Percentiles rank a stretch among this genome's conserved stretches.
Conservation (phyloP, 2,888 invertebrate genomes). For the Acleris cristana region DNA sequence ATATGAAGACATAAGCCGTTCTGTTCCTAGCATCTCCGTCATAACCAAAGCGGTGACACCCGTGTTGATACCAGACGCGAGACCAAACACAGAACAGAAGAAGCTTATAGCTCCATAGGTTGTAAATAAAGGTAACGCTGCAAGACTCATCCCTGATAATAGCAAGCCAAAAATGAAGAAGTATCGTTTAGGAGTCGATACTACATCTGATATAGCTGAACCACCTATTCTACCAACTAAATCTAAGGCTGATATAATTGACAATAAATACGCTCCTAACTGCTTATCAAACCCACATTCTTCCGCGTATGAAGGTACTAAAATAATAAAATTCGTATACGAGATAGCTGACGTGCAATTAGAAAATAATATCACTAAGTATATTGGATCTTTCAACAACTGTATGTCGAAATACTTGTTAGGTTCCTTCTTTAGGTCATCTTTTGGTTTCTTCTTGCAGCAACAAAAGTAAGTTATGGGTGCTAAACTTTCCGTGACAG, state of each 20-base stretch:
- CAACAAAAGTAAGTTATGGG: slow-evolving; percentile 73
- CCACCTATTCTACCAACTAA: slow-evolving; percentile 93
- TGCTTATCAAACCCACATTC: slow-evolving; percentile 88
- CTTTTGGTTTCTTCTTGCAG: slow-evolving; percentile 62
- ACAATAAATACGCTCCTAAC: slow-evolving; percentile 88
- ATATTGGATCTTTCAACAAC: slow-evolving; percentile 90
- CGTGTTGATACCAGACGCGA: slow-evolving; percentile 93
- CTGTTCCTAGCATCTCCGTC: slow-evolving; percentile 94
- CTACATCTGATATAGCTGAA: slow-evolving; percentile 91
- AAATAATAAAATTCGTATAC: slow-evolving; percentile 93
- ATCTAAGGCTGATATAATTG: slow-evolving; percentile 92
- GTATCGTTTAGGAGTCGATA: slow-evolving; percentile 90
- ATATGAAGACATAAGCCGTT: slow-evolving; percentile 92
- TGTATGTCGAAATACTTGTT: slow-evolving; percentile 90
- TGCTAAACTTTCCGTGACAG: slow-evolving; percentile 84
- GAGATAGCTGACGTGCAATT: slow-evolving; percentile 94
- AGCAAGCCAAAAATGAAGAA: slow-evolving; percentile 92
- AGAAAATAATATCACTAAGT: slow-evolving; percentile 91
- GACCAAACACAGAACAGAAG: slow-evolving; percentile 90
- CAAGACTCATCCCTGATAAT: slow-evolving; percentile 89
- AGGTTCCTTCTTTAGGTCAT: slow-evolving; percentile 69
- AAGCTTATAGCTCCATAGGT: slow-evolving; percentile 86
- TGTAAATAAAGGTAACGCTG: slow-evolving; percentile 87
- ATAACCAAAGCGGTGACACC: slow-evolving; percentile 94
- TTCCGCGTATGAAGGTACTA: slow-evolving; percentile 90